Conservation (phyloP, 1,140 invertebrate species). For the Nautilus pompilius region DNA sequence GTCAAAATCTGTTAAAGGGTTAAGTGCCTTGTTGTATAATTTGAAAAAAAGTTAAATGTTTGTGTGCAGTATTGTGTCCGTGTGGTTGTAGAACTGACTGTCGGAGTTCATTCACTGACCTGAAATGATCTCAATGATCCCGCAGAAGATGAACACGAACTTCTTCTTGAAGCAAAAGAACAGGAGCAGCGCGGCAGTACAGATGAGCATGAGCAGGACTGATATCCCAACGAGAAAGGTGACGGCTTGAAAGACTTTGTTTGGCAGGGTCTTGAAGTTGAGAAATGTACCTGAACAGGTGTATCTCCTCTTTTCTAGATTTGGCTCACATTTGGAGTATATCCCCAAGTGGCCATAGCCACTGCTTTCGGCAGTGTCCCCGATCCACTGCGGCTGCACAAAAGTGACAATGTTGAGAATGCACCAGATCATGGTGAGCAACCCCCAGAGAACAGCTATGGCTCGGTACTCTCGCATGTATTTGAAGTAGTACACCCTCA, state of each 20-base stretch:
- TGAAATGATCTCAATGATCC: slow-evolving; percentile 51
- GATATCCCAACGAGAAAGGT: slow-evolving; percentile 88
- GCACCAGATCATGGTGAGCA: slow-evolving; percentile 93
- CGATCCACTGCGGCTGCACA: slow-evolving; percentile 92
- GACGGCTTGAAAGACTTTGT: slow-evolving; percentile 51
- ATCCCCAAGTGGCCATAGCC: slow-evolving; percentile 87
- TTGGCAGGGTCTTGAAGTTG: slow-evolving; percentile 24
- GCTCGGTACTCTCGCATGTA: slow-evolving; percentile 86
- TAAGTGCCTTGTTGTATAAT: too few species aligned
- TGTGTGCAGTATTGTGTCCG: too few species aligned
- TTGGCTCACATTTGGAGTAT: slow-evolving; percentile 73
- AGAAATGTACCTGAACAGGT: slow-evolving; percentile 29
- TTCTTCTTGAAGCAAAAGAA: slow-evolving; percentile 94
- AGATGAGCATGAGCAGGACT: slow-evolving; percentile 78
- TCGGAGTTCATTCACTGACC: too few species aligned
- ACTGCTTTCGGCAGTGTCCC: slow-evolving; percentile 72
- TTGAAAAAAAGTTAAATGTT: too few species aligned
- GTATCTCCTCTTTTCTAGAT: slow-evolving; percentile 16
- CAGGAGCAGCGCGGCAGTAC: slow-evolving; percentile 78
- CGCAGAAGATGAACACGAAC: slow-evolving; percentile 91
- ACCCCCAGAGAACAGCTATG: slow-evolving; percentile 93
- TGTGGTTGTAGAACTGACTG: too few species aligned
- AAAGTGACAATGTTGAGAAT: slow-evolving; percentile 95
- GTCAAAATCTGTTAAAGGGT: too few species aligned
- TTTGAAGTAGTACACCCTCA: slow-evolving; percentile 33